A percentile compares a stretch with the other conserved stretches of the same genome.
These are phyloP conservation scores for Antheraea assamensis DNA, from an alignment of 2,888 invertebrate species.

Conservation along the genomic window DNA sequence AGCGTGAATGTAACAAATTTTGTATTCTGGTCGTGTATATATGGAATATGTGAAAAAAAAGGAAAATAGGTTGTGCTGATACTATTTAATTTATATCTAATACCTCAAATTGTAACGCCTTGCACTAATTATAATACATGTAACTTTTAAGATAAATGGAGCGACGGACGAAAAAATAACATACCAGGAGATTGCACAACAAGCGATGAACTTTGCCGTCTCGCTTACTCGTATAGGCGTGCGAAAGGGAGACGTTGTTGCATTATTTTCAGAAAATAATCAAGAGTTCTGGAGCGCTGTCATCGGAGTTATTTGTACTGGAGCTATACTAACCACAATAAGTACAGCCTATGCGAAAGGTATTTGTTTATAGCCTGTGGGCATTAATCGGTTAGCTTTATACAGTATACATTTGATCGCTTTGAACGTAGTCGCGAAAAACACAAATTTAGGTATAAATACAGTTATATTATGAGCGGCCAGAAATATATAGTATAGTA, in stretches of 20 bases:
- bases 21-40: too few relatives aligned
- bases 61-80: too few relatives aligned
- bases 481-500: too few relatives aligned
- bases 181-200: slow-evolving; percentile 53
- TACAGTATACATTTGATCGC: too few relatives aligned
- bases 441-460: too few relatives aligned
- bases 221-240: slow-evolving; percentile 62
- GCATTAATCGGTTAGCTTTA: not conserved
- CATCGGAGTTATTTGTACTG: slow-evolving; percentile 52
- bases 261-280: slow-evolving; percentile 61
- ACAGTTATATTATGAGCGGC: too few relatives aligned
- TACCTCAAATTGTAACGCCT: not conserved
- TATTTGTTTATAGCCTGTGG: slow-evolving; percentile 26
- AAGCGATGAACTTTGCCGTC: slow-evolving; percentile 61
- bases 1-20: too few relatives aligned
- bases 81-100: too few relatives aligned
- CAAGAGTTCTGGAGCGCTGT: slow-evolving; percentile 56
- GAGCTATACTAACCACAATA: slow-evolving; percentile 54
- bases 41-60: too few relatives aligned
- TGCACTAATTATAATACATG: not conserved
- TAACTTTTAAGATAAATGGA: slow-evolving; percentile 58
- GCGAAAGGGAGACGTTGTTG: slow-evolving; percentile 62
- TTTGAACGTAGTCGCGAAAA: too few relatives aligned
- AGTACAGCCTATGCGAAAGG: slow-evolving; percentile 56
- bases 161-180: slow-evolving; percentile 49